Base-by-base conservation (phyloP, 1,140 invertebrate genomes). In the Drosophila nasuta region DNA sequence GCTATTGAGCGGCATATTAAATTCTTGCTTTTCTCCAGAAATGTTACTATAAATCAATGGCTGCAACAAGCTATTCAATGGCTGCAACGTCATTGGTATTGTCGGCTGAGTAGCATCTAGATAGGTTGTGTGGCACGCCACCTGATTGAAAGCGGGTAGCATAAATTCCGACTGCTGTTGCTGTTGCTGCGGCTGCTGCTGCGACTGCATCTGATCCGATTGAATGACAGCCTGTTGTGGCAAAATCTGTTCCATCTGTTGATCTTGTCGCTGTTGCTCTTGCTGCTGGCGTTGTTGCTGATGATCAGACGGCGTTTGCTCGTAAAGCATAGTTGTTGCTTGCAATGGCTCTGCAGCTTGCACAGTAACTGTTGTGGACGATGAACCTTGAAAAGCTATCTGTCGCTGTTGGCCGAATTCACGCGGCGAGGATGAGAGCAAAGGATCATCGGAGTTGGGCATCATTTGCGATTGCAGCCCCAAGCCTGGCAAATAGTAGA, bases 361-460 rank as follows among this genome's bases (percentile, higher is more conserved):
- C 5, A 49, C 20, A 13, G 30, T n/a, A 3, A 52, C n/a, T 10
- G 49, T 28, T 8, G 71, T 15, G 0, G 69, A 8, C 4, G 38
- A n/a, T 10, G 56, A 10, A 0, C 46, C 8, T 2, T 63, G 65
- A 8, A 65, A 7, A 10, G 2, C 8, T 1, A 72, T 11, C 25
- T 80, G 81, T 5, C 81, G 73, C 48, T 95, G 94, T 8, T 94
- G 93, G 0, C 94, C 94, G 90, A 97, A 97, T 77, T 97, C 96
- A 65, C 96, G 95, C 0, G 96, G 96, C 74, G 95, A 96, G 13
- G 96, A 97, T 0, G 96, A 97, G 13, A 97, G 86, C 1, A 97
- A 85, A 0, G 96, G 96, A 91, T 97, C 96, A 77, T 97, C 96
- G 0, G 96, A 97, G 87, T 97, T 97, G 5, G 96, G 95, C 96